These are phyloP conservation scores for Amazona finschi DNA, from an alignment of 2,797 vertebrate genomes.

Conservation along the genomic window DNA sequence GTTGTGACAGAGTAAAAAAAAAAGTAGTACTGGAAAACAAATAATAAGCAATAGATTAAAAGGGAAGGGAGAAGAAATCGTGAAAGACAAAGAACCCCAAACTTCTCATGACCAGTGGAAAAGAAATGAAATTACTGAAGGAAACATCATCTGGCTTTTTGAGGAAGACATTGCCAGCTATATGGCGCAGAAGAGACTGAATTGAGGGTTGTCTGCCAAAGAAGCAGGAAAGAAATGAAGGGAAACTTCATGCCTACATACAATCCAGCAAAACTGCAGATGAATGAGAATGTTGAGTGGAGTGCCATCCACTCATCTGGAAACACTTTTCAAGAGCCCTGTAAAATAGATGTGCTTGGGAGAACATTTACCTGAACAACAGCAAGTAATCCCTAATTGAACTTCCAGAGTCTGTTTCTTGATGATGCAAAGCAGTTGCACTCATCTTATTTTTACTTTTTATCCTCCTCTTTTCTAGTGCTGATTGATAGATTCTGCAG, in stretches of 20 bases:
- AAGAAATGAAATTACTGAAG: neutral
- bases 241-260: neutral
- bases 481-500: conserved; percentile 29
- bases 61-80: neutral
- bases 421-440: conserved; percentile 55
- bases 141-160: neutral
- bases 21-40: neutral
- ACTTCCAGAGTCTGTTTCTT: conserved; percentile 35
- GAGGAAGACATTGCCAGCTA: neutral
- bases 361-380: conserved; percentile 57
- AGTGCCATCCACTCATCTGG: neutral
- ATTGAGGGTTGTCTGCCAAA: neutral
- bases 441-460: conserved; percentile 60
- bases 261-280: conserved; percentile 15
- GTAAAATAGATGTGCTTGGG: conserved; percentile 43
- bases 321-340: conserved; percentile 38
- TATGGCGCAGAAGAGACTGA: neutral
- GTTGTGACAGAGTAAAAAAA: neutral
- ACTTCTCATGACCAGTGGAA: neutral
- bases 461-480: neutral
- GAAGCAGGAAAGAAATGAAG: neutral
- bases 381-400: neutral
- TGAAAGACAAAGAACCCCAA: neutral
- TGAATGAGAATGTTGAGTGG: conserved; percentile 1
- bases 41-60: neutral